A percentile compares a stretch with the other conserved stretches of the same genome.
Evolutionary conservation across 2,888 invertebrate species (phyloP).

Genomic region (Drosophila trichaetosa): DNA sequence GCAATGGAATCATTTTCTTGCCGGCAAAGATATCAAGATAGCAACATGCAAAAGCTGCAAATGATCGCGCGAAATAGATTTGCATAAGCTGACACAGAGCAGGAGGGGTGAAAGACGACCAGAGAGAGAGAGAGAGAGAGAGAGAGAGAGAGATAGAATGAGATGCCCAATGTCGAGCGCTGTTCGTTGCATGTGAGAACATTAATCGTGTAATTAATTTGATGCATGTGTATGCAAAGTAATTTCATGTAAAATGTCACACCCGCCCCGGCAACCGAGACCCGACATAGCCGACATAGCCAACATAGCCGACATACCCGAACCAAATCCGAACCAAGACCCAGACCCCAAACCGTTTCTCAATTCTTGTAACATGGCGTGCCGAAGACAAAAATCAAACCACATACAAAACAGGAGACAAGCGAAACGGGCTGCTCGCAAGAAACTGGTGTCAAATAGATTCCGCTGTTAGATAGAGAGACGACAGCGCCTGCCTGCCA

Average conservation of each 20-base stretch:
- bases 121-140: slow-evolving; percentile 1
- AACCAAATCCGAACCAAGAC: slow-evolving; percentile 15
- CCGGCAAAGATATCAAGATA: slow-evolving; percentile 77
- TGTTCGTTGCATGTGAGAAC: slow-evolving; percentile 77
- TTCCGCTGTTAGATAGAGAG: slow-evolving; percentile 70
- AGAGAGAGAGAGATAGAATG: background rate
- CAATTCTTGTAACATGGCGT: slow-evolving; percentile 46
- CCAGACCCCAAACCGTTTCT: slow-evolving; percentile 20
- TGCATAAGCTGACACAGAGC: slow-evolving; percentile 65
- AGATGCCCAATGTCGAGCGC: slow-evolving; percentile 28
- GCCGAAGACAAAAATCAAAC: slow-evolving; percentile 73
- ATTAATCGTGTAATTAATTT: slow-evolving; percentile 86
- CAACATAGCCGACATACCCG: slow-evolving; percentile 1
- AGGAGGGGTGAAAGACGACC: background rate
- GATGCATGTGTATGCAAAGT: slow-evolving; percentile 85
- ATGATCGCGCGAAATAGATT: slow-evolving; percentile 78
- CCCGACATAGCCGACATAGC: background rate
- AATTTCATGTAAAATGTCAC: slow-evolving; percentile 84
- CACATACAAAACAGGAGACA: slow-evolving; percentile 48
- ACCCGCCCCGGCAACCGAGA: slow-evolving; percentile 46
- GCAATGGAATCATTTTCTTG: slow-evolving; percentile 79
- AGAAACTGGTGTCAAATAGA: slow-evolving; percentile 72
- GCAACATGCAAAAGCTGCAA: slow-evolving; percentile 76
- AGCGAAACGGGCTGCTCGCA: slow-evolving; percentile 21
- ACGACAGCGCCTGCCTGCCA: slow-evolving; percentile 59